Base-by-base conservation (phyloP, 2,113 vertebrate species). In the Austrofundulus limnaeus region DNA sequence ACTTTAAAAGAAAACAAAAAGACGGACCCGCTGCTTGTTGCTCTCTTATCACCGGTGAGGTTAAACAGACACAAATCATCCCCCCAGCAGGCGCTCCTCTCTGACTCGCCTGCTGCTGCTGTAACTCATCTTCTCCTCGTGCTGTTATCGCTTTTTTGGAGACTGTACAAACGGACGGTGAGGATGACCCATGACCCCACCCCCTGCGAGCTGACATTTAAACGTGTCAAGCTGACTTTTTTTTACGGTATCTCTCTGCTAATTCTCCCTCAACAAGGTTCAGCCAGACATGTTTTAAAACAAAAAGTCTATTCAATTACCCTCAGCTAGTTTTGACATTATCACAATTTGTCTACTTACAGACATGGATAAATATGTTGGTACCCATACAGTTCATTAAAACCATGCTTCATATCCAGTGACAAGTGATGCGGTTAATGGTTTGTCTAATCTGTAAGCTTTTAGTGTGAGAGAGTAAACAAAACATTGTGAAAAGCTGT, bases 51-150 rank as follows among this genome's bases (percentile, higher is more conserved):
- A 37, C 37, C 56, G 2, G 12, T 60, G 28, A 76, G 82, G 57
- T 63, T 81, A 49, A 82, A 84, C 21, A 52, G 49, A 41, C 72
- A 61, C 55, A 77, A 74, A 21, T 47, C 25, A 38, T 28, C 21
- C 3, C 50, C 50, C 1, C 66, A 63, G 62, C 5, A 2, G 60
- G 31, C 8, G 15, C 34, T 76, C 81, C 60, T 63, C 50, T 62
- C 52, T 25, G 58, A 72, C 49, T 68, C 56, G 41, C 62, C 76
- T 37, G 17, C 65, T 78, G 43, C n/a, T 45, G 79, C 60, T 55
- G 31, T 60, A 46, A 53, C 60, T 66, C 48, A 12, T 62, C 63
- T 48, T 52, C n/a, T 10, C 42, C 31, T 77, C 13, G 38, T 66
- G 43, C 61, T 38, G 12, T 60, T 39, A 49, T 60, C 37, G 45